Percentiles rank a stretch among this genome's conserved stretches.
These are phyloP conservation scores for Callosobruchus maculatus DNA, from an alignment of 2,888 invertebrate genomes.

Conservation along the genomic window DNA sequence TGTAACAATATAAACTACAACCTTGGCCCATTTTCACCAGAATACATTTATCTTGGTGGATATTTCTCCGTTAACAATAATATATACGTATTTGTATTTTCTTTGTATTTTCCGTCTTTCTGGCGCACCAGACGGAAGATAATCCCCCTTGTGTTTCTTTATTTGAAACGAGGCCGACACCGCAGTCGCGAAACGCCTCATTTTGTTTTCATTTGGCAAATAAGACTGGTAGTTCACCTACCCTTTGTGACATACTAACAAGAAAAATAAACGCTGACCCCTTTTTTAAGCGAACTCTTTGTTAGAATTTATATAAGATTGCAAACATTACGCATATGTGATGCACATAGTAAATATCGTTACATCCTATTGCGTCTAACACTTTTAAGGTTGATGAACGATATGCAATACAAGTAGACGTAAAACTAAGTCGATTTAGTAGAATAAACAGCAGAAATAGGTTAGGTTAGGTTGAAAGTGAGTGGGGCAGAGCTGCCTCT, in stretches of 20 bases:
- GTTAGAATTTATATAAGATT: background rate
- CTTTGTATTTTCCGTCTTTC: background rate
- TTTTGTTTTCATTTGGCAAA: background rate
- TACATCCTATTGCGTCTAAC: background rate
- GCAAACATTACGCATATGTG: background rate
- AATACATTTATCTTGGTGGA: conserved; percentile 24
- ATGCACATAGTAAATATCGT: background rate
- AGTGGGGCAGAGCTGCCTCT: too few species aligned
- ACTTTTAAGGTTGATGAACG: background rate
- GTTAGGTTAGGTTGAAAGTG: too few species aligned
- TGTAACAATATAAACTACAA: conserved; percentile 27
- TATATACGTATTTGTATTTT: conserved; percentile 9
- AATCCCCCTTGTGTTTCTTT: background rate
- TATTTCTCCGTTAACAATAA: conserved; percentile 7
- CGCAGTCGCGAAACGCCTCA: background rate
- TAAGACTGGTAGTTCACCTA: background rate
- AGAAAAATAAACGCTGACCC: background rate
- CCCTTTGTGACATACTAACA: background rate
- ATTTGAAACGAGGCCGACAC: background rate
- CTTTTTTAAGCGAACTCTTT: background rate
- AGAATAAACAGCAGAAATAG: too few species aligned
- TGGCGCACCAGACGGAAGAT: background rate
- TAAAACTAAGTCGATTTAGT: too few species aligned
- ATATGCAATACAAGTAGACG: background rate
- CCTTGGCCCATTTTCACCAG: conserved; percentile 35